Conservation (phyloP, 2,797 vertebrate genomes). For the Tapirus indicus region DNA sequence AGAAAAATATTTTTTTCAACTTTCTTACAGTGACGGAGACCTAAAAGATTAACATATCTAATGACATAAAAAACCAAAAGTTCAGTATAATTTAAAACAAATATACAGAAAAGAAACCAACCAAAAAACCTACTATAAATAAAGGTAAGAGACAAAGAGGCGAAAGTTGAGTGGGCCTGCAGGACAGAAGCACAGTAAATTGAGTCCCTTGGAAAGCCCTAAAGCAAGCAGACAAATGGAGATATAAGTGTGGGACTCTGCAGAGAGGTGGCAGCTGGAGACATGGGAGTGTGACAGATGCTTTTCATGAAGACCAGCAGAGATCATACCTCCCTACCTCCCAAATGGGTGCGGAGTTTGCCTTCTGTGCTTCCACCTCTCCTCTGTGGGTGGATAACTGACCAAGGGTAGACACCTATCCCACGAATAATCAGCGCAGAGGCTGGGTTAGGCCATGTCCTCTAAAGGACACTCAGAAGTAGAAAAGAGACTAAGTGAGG, state of each 20-base stretch:
- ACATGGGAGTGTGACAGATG: neutral
- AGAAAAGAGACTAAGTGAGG: neutral
- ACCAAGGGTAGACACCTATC: too few species aligned
- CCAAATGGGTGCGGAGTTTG: neutral
- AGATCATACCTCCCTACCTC: neutral
- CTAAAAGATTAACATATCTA: neutral
- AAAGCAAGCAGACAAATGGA: neutral
- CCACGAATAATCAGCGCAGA: neutral
- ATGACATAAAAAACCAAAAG: neutral
- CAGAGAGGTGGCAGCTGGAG: neutral
- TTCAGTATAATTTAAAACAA: neutral
- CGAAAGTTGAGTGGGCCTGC: neutral
- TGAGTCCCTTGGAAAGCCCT: neutral
- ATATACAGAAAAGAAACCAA: neutral
- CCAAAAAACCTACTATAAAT: neutral
- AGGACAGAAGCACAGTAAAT: neutral
- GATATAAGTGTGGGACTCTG: neutral
- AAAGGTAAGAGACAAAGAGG: neutral
- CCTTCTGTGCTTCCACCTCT: neutral
- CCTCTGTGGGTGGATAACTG: neutral
- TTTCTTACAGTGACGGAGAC: neutral
- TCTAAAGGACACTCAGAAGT: neutral
- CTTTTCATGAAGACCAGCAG: neutral
- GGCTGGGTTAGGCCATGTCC: neutral
- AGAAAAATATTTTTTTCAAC: neutral